phyloP scores from a whole-genome alignment of 2,888 invertebrate genomes.

The Coelinius sp. region DNA sequence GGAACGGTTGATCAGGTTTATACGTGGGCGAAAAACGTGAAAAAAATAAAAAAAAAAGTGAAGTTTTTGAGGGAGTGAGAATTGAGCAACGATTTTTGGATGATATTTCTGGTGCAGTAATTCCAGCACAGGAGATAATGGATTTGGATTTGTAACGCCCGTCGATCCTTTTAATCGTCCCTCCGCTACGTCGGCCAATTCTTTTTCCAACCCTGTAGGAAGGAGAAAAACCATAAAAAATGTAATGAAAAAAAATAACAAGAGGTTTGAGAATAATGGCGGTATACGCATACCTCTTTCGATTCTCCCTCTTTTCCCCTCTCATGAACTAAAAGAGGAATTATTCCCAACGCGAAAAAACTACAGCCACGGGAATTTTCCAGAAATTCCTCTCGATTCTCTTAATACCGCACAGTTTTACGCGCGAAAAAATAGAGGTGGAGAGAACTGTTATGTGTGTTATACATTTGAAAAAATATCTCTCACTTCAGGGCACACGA shows the following conservation, averaged over 20 bases:
- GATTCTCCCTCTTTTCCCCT: neutral
- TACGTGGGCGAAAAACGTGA: too few relatives aligned
- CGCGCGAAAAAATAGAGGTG: constrained; percentile 5
- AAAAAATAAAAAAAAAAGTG: too few relatives aligned
- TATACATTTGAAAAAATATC: neutral
- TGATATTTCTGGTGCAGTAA: too few relatives aligned
- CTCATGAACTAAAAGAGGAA: neutral
- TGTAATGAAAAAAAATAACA: neutral
- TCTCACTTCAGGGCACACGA: neutral
- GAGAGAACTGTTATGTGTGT: neutral
- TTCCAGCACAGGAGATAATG: too few relatives aligned
- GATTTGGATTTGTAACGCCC: too few relatives aligned
- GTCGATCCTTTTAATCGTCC: constrained; percentile 24
- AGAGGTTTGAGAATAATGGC: neutral
- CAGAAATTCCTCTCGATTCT: constrained; percentile 6
- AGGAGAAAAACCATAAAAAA: neutral
- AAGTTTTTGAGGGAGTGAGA: too few relatives aligned
- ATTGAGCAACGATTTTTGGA: too few relatives aligned
- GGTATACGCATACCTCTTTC: neutral
- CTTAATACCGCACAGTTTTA: constrained; percentile 2
- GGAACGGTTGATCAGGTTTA: too few relatives aligned
- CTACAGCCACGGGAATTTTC: constrained; percentile 18
- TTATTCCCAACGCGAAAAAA: constrained; percentile 29
- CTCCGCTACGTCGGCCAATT: constrained; percentile 16
- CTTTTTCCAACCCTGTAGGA: neutral